Conservation (phyloP, 2,888 invertebrate genomes). For the Germaria angustata region DNA sequence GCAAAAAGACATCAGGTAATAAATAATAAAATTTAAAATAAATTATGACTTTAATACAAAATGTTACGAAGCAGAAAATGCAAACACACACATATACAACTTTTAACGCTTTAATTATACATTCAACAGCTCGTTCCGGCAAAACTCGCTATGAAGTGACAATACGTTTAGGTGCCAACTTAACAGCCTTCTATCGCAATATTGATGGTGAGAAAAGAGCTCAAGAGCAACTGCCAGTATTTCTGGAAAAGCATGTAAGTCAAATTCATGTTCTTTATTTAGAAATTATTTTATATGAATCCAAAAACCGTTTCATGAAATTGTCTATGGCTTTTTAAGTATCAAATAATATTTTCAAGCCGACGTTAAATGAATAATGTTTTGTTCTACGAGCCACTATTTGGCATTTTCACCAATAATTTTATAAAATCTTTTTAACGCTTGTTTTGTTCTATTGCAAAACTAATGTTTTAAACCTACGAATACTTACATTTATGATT, state of each 20-base stretch:
- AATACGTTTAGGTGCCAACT: conserved; percentile 78
- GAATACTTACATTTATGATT: too few relatives aligned
- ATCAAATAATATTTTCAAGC: too few relatives aligned
- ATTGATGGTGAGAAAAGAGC: conserved; percentile 72
- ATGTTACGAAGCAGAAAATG: too few relatives aligned
- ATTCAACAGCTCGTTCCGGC: conserved; percentile 74
- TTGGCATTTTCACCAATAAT: too few relatives aligned
- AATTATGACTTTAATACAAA: neutral
- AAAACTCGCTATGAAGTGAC: conserved; percentile 79
- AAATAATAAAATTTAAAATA: neutral
- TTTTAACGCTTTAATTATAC: neutral
- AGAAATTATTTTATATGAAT: too few relatives aligned
- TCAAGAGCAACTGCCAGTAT: conserved; percentile 74
- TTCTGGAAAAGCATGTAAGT: conserved; percentile 79
- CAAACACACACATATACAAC: neutral
- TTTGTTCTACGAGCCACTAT: too few relatives aligned
- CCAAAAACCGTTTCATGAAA: too few relatives aligned
- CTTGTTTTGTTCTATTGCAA: too few relatives aligned
- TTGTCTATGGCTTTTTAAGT: too few relatives aligned
- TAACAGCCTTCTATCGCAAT: conserved; percentile 77
- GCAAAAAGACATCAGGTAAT: conserved; percentile 70
- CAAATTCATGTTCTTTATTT: neutral
- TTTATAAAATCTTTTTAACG: too few relatives aligned
- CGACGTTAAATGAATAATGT: too few relatives aligned
- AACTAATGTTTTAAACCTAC: too few relatives aligned